A percentile compares a stretch with the other conserved stretches of the same genome.
phyloP scores from a whole-genome alignment of 2,888 invertebrate species.

The Lacanobia oleracea region DNA sequence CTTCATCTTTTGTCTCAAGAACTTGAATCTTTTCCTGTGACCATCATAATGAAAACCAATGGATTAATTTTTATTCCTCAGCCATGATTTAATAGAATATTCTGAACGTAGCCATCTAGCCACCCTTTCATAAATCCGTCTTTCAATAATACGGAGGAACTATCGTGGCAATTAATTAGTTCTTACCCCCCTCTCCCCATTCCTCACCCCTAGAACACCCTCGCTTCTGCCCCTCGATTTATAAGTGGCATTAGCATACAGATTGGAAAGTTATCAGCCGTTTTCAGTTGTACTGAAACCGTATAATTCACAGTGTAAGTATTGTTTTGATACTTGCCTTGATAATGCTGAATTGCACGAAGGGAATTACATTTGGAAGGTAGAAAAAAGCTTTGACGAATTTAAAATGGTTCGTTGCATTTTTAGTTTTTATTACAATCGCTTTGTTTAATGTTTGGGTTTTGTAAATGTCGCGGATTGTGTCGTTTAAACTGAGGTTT shows the following conservation, averaged over 20 bases:
- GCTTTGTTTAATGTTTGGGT: background rate
- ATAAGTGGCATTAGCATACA: slow-evolving; percentile 85
- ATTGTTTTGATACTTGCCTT: slow-evolving; percentile 37
- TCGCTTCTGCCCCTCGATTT: slow-evolving; percentile 68
- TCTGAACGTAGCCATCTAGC: slow-evolving; percentile 37
- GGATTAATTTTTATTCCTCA: slow-evolving; percentile 25
- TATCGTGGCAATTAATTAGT: slow-evolving; percentile 76
- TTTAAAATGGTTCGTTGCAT: background rate
- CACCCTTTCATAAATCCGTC: slow-evolving; percentile 66
- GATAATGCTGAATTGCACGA: slow-evolving; percentile 31
- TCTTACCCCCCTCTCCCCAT: slow-evolving; percentile 40
- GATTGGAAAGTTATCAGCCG: slow-evolving; percentile 83
- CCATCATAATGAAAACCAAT: slow-evolving; percentile 35
- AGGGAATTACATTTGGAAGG: background rate
- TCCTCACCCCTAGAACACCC: slow-evolving; percentile 45
- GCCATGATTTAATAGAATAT: slow-evolving; percentile 51
- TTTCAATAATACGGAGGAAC: slow-evolving; percentile 71
- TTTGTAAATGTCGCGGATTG: background rate
- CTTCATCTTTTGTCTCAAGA: slow-evolving; percentile 3
- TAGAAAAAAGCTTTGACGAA: background rate
- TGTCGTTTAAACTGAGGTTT: background rate
- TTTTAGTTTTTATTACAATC: background rate
- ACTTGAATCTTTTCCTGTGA: background rate
- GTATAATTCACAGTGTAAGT: slow-evolving; percentile 44
- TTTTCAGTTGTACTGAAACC: slow-evolving; percentile 52